A percentile compares a stretch with the other conserved stretches of the same genome.
These are phyloP conservation scores for Caenorhabditis sulstoni DNA, from an alignment of 2,888 invertebrate species.

Conservation along the genomic window DNA sequence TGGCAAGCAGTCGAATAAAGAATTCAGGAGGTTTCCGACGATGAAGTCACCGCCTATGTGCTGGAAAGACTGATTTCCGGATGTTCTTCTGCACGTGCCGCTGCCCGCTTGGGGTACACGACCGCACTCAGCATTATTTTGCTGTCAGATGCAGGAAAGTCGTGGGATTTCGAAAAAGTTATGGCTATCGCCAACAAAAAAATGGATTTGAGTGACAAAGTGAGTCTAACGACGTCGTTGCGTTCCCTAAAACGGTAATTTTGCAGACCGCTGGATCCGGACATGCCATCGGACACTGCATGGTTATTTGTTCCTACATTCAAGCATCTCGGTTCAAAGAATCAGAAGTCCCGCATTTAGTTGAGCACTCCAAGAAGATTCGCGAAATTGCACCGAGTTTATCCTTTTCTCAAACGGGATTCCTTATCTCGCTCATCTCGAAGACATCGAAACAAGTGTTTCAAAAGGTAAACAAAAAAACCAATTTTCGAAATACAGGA, in stretches of 20 bases:
- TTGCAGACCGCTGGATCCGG: slow-evolving; percentile 56
- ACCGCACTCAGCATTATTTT: slow-evolving; percentile 52
- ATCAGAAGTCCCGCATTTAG: slow-evolving; percentile 41
- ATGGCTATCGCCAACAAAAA: slow-evolving; percentile 62
- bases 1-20: no score
- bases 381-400: slow-evolving; percentile 50
- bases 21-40: slow-evolving; percentile 40
- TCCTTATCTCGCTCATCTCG: slow-evolving; percentile 45
- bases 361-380: slow-evolving; percentile 58
- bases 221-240: not conserved
- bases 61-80: slow-evolving; percentile 66
- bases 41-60: slow-evolving; percentile 59
- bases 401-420: slow-evolving; percentile 51
- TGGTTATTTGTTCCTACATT: slow-evolving; percentile 46
- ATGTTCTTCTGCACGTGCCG: slow-evolving; percentile 64
- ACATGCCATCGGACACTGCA: slow-evolving; percentile 65
- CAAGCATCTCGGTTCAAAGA: slow-evolving; percentile 35
- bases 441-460: slow-evolving; percentile 53
- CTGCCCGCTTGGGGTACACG: slow-evolving; percentile 65
- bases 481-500: not conserved
- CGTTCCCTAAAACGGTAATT: not conserved
- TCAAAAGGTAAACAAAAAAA: slow-evolving; percentile 44
- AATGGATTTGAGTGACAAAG: slow-evolving; percentile 64
- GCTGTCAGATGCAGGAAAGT: slow-evolving; percentile 28
- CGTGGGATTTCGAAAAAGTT: slow-evolving; percentile 61